A percentile compares a stretch with the other conserved stretches of the same genome.
Conservation (phyloP, 2,888 invertebrate species). For the Xylophagus ater region DNA sequence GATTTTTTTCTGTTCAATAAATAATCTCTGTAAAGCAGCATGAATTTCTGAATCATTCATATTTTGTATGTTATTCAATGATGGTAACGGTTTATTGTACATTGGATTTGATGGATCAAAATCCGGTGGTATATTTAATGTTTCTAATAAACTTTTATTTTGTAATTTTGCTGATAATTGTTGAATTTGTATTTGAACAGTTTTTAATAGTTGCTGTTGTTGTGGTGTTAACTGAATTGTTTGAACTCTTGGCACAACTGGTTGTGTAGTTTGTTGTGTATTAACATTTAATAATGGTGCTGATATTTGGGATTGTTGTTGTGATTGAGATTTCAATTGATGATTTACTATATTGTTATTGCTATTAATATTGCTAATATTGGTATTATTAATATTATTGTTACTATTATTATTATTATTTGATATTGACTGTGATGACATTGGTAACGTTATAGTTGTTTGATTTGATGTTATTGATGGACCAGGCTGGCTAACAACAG, state of each 20-base stretch:
- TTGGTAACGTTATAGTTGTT: not conserved
- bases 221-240: constrained; percentile 63
- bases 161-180: constrained; percentile 46
- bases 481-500: too few relatives aligned
- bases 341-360: constrained; percentile 10
- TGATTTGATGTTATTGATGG: not conserved
- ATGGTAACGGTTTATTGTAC: constrained; percentile 35
- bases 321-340: constrained; percentile 15
- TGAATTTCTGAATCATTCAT: constrained; percentile 46
- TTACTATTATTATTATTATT: constrained; percentile 14
- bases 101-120: constrained; percentile 33
- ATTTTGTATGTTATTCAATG: constrained; percentile 32
- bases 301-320: constrained; percentile 18
- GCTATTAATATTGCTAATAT: constrained; percentile 14
- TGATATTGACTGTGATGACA: constrained; percentile 6
- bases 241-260: constrained; percentile 49
- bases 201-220: constrained; percentile 55
- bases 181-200: constrained; percentile 58
- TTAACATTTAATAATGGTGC: constrained; percentile 23
- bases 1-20: constrained; percentile 60
- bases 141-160: constrained; percentile 34
- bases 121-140: constrained; percentile 33
- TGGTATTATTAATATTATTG: constrained; percentile 11
- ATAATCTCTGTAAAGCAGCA: constrained; percentile 46
- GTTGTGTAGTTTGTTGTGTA: constrained; percentile 25